A percentile compares a stretch with the other conserved stretches of the same genome.
phyloP scores from a whole-genome alignment of 2,888 invertebrate species.

The Drosophila nr. perissopoda region DNA sequence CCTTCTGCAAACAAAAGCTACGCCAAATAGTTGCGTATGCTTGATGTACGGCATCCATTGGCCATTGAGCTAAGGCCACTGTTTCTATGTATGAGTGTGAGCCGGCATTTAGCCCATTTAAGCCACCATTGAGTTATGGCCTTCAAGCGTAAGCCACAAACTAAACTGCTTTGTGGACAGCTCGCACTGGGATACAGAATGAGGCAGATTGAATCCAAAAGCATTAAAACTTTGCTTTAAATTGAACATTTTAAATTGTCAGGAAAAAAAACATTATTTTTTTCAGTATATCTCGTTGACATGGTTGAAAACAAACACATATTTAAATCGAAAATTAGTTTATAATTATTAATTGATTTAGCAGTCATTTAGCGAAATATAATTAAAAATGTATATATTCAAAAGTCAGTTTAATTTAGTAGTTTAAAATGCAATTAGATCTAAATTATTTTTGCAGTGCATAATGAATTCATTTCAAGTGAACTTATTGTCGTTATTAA shows the following conservation, averaged over 20 bases:
- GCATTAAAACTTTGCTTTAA: slow-evolving; percentile 11
- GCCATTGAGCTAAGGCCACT: slow-evolving; percentile 37
- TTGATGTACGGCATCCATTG: slow-evolving; percentile 66
- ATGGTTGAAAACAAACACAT: neutral
- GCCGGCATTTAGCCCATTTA: slow-evolving; percentile 50
- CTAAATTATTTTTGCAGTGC: neutral
- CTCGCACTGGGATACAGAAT: neutral
- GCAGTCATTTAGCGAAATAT: neutral
- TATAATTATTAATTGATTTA: neutral
- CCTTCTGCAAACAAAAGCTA: slow-evolving; percentile 45
- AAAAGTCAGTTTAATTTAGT: neutral
- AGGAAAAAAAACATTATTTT: neutral
- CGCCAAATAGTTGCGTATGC: slow-evolving; percentile 64
- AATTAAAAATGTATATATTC: neutral
- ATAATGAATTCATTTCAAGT: neutral
- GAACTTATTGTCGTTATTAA: neutral
- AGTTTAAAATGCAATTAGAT: neutral
- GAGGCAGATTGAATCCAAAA: neutral
- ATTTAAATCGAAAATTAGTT: neutral
- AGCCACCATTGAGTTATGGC: slow-evolving; percentile 60
- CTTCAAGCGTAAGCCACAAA: slow-evolving; percentile 55
- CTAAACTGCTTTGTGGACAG: slow-evolving; percentile 50
- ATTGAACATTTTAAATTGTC: neutral
- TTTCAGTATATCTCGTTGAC: neutral
- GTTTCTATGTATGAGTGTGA: neutral